Evolutionary conservation across 2,888 invertebrate genomes (phyloP), one percentile per base, ranked within the genome.

Genomic region (Himalopsyche kuldschensis): DNA sequence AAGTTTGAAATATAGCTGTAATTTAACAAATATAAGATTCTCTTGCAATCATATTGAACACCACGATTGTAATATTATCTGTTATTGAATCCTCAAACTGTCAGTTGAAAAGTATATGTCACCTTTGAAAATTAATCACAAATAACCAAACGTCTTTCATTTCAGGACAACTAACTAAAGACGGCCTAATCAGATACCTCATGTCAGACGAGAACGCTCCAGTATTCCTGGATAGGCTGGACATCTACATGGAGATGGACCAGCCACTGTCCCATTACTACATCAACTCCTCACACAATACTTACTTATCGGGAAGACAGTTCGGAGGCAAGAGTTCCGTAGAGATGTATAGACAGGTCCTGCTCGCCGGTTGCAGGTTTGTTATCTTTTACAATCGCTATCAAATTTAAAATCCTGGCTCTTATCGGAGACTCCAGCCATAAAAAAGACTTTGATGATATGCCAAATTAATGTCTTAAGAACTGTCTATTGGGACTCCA

Each of bases 121-220:
- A n/a, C n/a, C n/a, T n/a, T n/a, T n/a, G n/a, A n/a, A n/a, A n/a
- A n/a, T 35, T 8, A 35, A 35, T 1, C 35, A 32, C 32, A 32
- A 32, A 32, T 32, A 78, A 20, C 8, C 30, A 47, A 46, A 20
- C 27, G 15, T n/a, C 48, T 46, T 82, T 31, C 32, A 27, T 85
- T 89, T 80, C 90, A 96, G 96, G 94, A 89, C 94, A 95, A 89
- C 92, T 99, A 87, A 97, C 97, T 84, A 96, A 98, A 90, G 99
- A 99, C 90, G 99, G 99, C 48, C 94, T 99, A 87, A 98, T 99
- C 90, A 95, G 99, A 85, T 99, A 99, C 92, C 94, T 99, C 87
- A 99, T 99, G 98, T 99, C 99, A 0, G 99, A 99, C 90, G 99
- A 99, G 91, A 99, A 99, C 91, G 98, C 99, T 0, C 99, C 99